phyloP scores from a whole-genome alignment of 2,888 invertebrate species.

The Amblyjoppa proteus region DNA sequence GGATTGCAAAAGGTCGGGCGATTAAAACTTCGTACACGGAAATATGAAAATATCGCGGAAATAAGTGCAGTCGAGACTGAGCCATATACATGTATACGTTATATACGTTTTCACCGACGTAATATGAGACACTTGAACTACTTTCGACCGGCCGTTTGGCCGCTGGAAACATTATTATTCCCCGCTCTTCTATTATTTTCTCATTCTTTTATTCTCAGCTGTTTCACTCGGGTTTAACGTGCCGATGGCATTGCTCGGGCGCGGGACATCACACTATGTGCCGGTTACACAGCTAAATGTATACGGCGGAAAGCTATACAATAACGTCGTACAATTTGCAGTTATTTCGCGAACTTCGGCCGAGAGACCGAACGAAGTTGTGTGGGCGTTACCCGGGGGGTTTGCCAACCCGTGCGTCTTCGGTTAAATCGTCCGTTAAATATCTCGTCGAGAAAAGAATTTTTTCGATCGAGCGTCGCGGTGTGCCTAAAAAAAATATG shows the following conservation, averaged over 20 bases:
- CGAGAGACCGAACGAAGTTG: slow-evolving; percentile 60
- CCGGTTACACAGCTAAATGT: slow-evolving; percentile 6
- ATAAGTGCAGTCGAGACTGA: slow-evolving; percentile 36
- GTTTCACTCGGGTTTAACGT: slow-evolving; percentile 51
- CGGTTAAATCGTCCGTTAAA: slow-evolving; percentile 41
- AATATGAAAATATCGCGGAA: slow-evolving; percentile 62
- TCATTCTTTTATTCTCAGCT: slow-evolving; percentile 57
- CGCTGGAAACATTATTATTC: slow-evolving; percentile 65
- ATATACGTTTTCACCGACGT: slow-evolving; percentile 55
- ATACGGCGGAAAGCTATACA: not conserved
- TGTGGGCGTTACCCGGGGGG: slow-evolving; percentile 55
- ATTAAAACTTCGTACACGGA: slow-evolving; percentile 62
- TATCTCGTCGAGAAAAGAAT: slow-evolving; percentile 32
- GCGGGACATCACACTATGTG: slow-evolving; percentile 20
- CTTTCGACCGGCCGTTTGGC: slow-evolving; percentile 68
- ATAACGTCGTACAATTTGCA: slow-evolving; percentile 64
- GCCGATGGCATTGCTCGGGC: slow-evolving; percentile 56
- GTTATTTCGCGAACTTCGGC: slow-evolving; percentile 53
- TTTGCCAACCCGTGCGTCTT: slow-evolving; percentile 67
- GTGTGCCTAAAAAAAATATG: not conserved
- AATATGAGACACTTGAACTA: slow-evolving; percentile 74
- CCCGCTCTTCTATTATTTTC: slow-evolving; percentile 49
- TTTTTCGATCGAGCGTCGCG: not conserved
- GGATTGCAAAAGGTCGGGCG: slow-evolving; percentile 54
- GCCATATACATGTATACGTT: not conserved